Base-by-base conservation (phyloP, 2,113 vertebrate genomes). In the Micronycteris hirsuta region DNA sequence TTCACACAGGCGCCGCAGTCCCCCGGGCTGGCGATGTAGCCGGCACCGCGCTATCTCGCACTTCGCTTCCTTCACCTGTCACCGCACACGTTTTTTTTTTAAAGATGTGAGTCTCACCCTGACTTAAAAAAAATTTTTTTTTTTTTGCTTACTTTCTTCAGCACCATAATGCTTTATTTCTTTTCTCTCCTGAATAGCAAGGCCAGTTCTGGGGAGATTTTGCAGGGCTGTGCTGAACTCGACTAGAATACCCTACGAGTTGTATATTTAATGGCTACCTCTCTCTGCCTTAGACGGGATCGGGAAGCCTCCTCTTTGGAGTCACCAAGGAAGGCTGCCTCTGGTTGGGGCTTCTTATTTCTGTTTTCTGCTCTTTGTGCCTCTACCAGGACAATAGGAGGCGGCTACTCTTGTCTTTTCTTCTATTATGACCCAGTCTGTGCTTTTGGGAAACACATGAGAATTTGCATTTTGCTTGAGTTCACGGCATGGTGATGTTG, bases 71-170 rank as follows among this genome's bases (percentile, higher is more conserved):
- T 93, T 94, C 56, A 61, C 80, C 93, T 92, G 74, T 82, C 81
- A 83, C 84, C 85, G 84, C 84, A 61, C 19, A 94, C 52, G 65
- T 94, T 95, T 96, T 81, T 52, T 82, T 61, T 82, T 85, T 65
- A 82, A 92, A 90, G 91, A 92, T 76, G 24, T 38, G 49, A 91
- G 78, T 84, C 54, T 94, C 49, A 36, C 41, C 84, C 67, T 73
- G 81, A 94, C 36, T 80, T 70, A 54, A 61, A n/a, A 43, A 61
- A 38, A 49, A n/a, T n/a, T n/a, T n/a, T 49, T 54, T 3, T 38
- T 22, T 67, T 19, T 24, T 65, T 80, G 15, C n/a, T 96, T 81
- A 17, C 54, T 56, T 71, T 92, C 54, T 78, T 91, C 76, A 17
- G 36, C 80, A 56, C 22, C 17, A 43, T 77, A 47, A 76, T 24